Evolutionary conservation across 2,797 vertebrate genomes (phyloP).

Genomic region (Manis pentadactyla): DNA sequence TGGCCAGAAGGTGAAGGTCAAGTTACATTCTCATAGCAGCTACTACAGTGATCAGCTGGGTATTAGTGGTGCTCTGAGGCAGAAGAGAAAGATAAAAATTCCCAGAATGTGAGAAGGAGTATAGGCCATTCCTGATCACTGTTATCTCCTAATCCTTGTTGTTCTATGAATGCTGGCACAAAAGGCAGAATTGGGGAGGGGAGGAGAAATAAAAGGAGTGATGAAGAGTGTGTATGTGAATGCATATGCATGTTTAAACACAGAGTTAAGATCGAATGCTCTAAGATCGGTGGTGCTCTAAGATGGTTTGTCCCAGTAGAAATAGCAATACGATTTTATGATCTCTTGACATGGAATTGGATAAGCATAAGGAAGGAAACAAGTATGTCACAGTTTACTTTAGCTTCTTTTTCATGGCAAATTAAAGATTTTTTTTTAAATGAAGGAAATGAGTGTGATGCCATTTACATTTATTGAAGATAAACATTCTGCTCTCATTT

Average conservation of each 20-base stretch:
- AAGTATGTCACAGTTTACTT: slow-evolving; percentile 58
- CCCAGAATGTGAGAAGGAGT: background rate
- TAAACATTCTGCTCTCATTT: slow-evolving; percentile 66
- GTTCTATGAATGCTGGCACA: background rate
- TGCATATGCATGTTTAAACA: background rate
- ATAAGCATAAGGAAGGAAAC: background rate
- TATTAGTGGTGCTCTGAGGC: background rate
- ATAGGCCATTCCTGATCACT: background rate
- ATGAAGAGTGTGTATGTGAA: fast-evolving
- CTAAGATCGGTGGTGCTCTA: background rate
- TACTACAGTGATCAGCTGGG: background rate
- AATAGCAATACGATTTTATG: background rate
- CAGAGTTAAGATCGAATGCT: background rate
- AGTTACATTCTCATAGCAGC: background rate
- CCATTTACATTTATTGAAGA: slow-evolving; percentile 67
- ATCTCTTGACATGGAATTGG: background rate
- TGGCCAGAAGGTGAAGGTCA: background rate
- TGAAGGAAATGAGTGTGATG: slow-evolving; percentile 49
- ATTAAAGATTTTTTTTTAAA: slow-evolving; percentile 53
- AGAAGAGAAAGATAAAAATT: background rate
- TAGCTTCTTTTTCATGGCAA: slow-evolving; percentile 43
- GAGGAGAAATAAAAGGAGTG: background rate
- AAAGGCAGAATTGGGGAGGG: background rate
- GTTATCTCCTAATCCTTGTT: background rate
- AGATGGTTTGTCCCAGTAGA: background rate